Percentiles rank a stretch among this genome's conserved stretches.
phyloP scores from a whole-genome alignment of 2,113 vertebrate species.

The Empidonax traillii region DNA sequence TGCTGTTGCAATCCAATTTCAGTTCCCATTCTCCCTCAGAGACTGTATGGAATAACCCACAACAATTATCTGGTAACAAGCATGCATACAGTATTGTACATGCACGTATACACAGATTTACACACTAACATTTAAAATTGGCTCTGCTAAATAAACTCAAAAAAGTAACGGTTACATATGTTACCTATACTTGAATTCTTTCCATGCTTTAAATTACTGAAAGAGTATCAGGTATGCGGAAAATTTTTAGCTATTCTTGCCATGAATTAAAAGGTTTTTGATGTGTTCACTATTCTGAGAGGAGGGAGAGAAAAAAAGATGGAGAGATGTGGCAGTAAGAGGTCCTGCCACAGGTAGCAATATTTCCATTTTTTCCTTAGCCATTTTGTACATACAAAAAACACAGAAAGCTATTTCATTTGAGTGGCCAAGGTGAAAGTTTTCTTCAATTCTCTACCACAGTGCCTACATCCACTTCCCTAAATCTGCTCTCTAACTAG shows the following conservation, averaged over 20 bases:
- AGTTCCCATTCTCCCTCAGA: background rate
- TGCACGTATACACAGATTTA: background rate
- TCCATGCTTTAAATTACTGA: background rate
- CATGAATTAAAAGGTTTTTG: background rate
- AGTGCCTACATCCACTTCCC: too few species aligned
- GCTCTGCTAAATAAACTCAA: background rate
- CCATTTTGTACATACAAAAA: background rate
- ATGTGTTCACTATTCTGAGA: background rate
- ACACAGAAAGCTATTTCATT: background rate
- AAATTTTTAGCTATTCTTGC: background rate
- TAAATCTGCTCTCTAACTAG: too few species aligned
- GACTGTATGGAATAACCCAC: background rate
- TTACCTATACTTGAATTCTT: background rate
- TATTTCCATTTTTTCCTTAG: background rate
- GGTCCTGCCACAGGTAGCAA: background rate
- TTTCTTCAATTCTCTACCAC: background rate
- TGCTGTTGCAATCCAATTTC: background rate
- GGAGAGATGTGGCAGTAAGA: background rate
- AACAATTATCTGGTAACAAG: background rate
- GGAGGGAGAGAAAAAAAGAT: accelerated
- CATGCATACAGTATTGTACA: too few species aligned
- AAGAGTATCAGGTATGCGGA: background rate
- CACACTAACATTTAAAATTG: background rate
- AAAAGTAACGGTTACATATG: background rate
- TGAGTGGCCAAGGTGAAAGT: background rate